Percentiles rank a stretch among this genome's conserved stretches.
Conservation (phyloP, 2,888 invertebrate species). For the Parnassius orleans region DNA sequence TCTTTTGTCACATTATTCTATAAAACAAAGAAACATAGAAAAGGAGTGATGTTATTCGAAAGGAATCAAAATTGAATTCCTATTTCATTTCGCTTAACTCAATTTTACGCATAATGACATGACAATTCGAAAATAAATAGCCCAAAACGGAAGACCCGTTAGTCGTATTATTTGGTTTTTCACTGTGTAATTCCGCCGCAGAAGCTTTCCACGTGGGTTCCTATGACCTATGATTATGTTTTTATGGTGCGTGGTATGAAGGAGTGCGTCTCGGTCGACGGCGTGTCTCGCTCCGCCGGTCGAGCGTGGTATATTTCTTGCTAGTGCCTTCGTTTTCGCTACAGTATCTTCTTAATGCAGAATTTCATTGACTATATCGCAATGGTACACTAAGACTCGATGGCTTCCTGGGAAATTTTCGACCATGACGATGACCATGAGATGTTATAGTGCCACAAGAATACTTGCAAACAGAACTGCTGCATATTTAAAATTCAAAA, state of each 20-base stretch:
- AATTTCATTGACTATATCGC: too few species aligned
- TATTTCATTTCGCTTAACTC: neutral
- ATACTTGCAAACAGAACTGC: too few species aligned
- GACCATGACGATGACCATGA: too few species aligned
- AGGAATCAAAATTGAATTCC: too few species aligned
- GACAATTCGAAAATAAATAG: neutral
- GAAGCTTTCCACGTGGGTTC: constrained; percentile 17
- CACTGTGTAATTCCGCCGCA: constrained; percentile 10
- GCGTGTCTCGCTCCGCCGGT: constrained; percentile 25
- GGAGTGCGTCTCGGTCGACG: constrained; percentile 23
- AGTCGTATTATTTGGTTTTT: constrained; percentile 5
- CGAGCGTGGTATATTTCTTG: constrained; percentile 15
- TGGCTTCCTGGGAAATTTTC: too few species aligned
- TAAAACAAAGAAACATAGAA: neutral
- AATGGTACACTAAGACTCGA: too few species aligned
- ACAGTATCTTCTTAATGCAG: too few species aligned
- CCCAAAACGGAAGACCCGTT: constrained; percentile 1
- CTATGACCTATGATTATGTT: constrained; percentile 19
- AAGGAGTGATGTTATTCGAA: too few species aligned
- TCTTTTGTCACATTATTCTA: neutral
- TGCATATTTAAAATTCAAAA: too few species aligned
- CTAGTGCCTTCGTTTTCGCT: too few species aligned
- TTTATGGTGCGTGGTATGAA: constrained; percentile 23
- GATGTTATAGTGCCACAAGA: too few species aligned
- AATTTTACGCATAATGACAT: neutral